Conservation (phyloP, 2,113 vertebrate species). For the Prinia subflava region DNA sequence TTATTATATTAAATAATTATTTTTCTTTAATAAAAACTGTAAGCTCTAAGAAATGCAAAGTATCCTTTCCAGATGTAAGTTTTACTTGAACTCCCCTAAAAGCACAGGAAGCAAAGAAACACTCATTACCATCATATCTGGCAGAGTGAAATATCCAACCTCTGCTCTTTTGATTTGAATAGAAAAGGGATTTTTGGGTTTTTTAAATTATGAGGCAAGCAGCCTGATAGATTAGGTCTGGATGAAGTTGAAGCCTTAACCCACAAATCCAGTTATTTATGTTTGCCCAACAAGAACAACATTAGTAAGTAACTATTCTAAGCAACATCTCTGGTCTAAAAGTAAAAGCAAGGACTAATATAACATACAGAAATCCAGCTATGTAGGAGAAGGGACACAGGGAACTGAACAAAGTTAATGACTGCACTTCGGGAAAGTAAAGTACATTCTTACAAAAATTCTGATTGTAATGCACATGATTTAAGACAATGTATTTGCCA, state of each 20-base stretch:
- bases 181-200: fast-evolving
- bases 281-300: neutral
- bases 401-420: neutral
- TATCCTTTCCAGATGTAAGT: neutral
- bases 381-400: neutral
- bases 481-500: neutral
- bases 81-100: neutral
- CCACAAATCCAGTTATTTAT: neutral
- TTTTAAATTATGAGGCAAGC: neutral
- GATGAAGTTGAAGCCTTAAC: neutral
- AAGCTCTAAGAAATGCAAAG: neutral
- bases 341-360: neutral
- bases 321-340: neutral
- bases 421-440: neutral
- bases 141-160: neutral
- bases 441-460: neutral
- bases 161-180: neutral
- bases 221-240: neutral
- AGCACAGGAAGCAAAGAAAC: neutral
- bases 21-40: neutral
- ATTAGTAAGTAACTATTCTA: neutral
- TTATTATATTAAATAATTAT: neutral
- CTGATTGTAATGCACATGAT: neutral
- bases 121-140: neutral
- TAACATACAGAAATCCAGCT: neutral